phyloP scores from a whole-genome alignment of 1,140 invertebrate genomes.

The Drepana arcuata region DNA sequence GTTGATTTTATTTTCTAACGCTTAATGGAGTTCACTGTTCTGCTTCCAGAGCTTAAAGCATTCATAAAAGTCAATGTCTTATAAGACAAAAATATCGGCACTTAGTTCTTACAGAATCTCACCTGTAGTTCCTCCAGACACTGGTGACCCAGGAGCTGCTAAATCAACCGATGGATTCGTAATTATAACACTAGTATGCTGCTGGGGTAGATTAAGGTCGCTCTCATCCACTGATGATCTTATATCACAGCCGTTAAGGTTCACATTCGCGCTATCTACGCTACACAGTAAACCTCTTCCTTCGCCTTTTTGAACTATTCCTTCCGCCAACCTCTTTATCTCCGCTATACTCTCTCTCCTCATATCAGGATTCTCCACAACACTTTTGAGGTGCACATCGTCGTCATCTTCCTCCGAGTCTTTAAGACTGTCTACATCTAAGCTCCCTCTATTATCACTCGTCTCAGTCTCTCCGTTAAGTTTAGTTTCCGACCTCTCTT shows the following conservation, averaged over 20 bases:
- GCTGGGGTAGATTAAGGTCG: conserved; percentile 23
- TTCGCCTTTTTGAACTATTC: conserved; percentile 55
- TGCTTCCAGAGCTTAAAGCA: no score
- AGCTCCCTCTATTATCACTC: conserved; percentile 37
- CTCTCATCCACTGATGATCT: conserved; percentile 37
- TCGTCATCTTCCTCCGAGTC: conserved; percentile 45
- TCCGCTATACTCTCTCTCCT: conserved; percentile 62
- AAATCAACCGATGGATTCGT: conserved; percentile 79
- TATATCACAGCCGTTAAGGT: conserved; percentile 47
- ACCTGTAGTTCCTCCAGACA: conserved; percentile 55
- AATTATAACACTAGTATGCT: conserved; percentile 75
- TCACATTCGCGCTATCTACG: conserved; percentile 53
- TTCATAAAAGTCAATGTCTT: not conserved
- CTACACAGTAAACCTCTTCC: conserved; percentile 51
- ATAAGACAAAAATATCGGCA: not conserved
- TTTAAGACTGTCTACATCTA: conserved; percentile 48
- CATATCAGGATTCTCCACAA: conserved; percentile 59
- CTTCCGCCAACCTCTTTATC: conserved; percentile 65
- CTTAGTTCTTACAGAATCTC: conserved; percentile 4
- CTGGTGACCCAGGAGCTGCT: conserved; percentile 52
- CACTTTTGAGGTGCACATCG: conserved; percentile 51
- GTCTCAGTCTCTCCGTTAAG: conserved; percentile 59
- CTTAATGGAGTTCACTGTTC: no score
- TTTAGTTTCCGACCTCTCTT: conserved; percentile 36
- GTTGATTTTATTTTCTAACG: no score